These are phyloP conservation scores for Silurus asotus DNA, from an alignment of 2,113 vertebrate genomes.

Conservation along the genomic window DNA sequence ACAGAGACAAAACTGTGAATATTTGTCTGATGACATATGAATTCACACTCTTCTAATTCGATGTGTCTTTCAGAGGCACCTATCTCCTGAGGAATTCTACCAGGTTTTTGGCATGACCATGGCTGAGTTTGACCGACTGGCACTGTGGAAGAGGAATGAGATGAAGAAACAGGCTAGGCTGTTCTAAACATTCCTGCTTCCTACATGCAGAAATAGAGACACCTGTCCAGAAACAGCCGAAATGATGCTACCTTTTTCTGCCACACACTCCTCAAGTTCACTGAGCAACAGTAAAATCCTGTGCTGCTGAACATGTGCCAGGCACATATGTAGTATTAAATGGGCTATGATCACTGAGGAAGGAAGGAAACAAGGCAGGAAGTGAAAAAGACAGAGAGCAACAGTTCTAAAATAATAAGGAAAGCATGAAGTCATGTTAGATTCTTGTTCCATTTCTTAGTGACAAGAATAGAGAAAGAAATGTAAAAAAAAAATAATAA, in stretches of 20 bases:
- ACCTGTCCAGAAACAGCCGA: slow-evolving; percentile 27
- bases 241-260: slow-evolving; percentile 10
- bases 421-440: slow-evolving; percentile 18
- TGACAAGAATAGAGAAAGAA: slow-evolving; percentile 15
- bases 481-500: slow-evolving; percentile 23
- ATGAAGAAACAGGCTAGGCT: slow-evolving; percentile 97
- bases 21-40: neutral
- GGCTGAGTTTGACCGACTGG: slow-evolving; percentile 94
- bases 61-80: slow-evolving; percentile 79
- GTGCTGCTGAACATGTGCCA: slow-evolving; percentile 8
- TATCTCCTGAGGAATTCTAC: slow-evolving; percentile 94
- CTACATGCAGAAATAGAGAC: neutral
- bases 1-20: neutral
- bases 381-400: neutral
- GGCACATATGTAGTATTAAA: slow-evolving; percentile 25
- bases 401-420: neutral
- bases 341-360: slow-evolving; percentile 4
- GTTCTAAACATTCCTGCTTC: slow-evolving; percentile 73
- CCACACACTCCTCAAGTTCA: neutral
- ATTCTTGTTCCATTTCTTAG: slow-evolving; percentile 8
- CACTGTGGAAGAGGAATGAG: slow-evolving; percentile 98
- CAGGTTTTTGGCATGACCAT: slow-evolving; percentile 96
- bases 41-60: neutral
- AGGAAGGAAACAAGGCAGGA: neutral
- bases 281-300: neutral